Evolutionary conservation across 2,888 invertebrate species (phyloP).

Genomic region (Dryobota labecula): DNA sequence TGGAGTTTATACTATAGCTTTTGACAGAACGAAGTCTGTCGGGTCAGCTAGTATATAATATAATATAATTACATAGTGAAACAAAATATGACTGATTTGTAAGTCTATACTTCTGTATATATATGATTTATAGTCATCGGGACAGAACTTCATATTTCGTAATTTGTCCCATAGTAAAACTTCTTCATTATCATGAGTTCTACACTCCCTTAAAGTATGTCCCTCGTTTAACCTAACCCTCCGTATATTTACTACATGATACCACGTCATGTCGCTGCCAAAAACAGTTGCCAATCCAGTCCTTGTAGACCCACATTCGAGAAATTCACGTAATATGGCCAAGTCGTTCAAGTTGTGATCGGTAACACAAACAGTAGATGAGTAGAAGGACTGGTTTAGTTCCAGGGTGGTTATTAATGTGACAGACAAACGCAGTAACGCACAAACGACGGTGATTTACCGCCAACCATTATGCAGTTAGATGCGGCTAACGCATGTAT

Average conservation of each 20-base stretch:
- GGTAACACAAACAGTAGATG: constrained; percentile 27
- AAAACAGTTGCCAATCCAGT: constrained; percentile 34
- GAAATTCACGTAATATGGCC: constrained; percentile 30
- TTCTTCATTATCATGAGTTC: too few relatives aligned
- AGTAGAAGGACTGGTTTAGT: constrained; percentile 40
- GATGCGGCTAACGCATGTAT: constrained; percentile 25
- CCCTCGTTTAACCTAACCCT: too few relatives aligned
- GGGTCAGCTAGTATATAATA: too few relatives aligned
- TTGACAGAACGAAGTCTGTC: too few relatives aligned
- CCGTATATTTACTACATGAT: background rate
- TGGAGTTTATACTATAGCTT: too few relatives aligned
- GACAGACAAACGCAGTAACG: constrained; percentile 49
- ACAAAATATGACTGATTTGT: background rate
- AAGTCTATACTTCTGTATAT: too few relatives aligned
- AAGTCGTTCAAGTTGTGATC: constrained; percentile 28
- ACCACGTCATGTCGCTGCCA: background rate
- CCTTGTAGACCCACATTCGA: constrained; percentile 24
- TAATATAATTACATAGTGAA: background rate
- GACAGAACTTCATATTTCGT: too few relatives aligned
- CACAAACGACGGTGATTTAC: constrained; percentile 45
- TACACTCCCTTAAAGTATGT: too few relatives aligned
- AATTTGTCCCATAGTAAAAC: too few relatives aligned
- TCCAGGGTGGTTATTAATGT: constrained; percentile 56
- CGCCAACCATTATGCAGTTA: constrained; percentile 26
- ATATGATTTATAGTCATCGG: too few relatives aligned